Evolutionary conservation across 1,140 invertebrate genomes (phyloP).

Genomic region (Zaprionus davidi): DNA sequence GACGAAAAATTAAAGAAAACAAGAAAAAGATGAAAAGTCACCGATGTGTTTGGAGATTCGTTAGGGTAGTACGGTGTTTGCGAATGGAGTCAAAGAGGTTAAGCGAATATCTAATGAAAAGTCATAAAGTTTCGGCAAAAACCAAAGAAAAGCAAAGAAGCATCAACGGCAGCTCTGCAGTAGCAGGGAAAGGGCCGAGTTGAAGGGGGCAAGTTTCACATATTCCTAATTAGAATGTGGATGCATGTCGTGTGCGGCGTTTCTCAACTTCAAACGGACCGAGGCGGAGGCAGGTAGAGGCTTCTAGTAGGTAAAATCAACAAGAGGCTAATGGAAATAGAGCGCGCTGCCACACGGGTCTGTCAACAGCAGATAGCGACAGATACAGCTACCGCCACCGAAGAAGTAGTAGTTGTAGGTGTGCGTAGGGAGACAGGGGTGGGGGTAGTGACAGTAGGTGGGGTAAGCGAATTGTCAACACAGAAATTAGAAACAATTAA

Average conservation of each 20-base stretch:
- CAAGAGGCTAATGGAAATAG: slow-evolving; percentile 55
- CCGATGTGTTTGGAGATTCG: slow-evolving; percentile 9
- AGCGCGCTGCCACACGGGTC: slow-evolving; percentile 50
- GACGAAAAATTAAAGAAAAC: neutral
- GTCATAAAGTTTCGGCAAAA: slow-evolving; percentile 36
- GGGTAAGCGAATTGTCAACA: slow-evolving; percentile 56
- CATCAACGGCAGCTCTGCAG: too few relatives aligned
- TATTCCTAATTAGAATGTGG: slow-evolving; percentile 46
- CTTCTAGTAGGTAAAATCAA: slow-evolving; percentile 42
- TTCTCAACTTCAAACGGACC: slow-evolving; percentile 39
- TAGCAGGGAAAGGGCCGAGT: neutral
- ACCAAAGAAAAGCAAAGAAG: slow-evolving; percentile 31
- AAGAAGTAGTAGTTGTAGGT: slow-evolving; percentile 14
- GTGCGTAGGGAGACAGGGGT: slow-evolving; percentile 10
- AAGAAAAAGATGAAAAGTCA: slow-evolving; percentile 15
- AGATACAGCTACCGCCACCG: slow-evolving; percentile 26
- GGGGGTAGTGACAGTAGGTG: slow-evolving; percentile 11
- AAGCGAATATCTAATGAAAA: slow-evolving; percentile 37
- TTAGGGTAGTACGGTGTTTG: neutral
- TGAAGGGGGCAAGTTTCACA: slow-evolving; percentile 15
- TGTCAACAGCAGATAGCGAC: slow-evolving; percentile 70
- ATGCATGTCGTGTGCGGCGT: slow-evolving; percentile 36
- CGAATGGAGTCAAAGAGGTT: slow-evolving; percentile 44
- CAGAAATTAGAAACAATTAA: slow-evolving; percentile 78
- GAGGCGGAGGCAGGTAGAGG: neutral